A percentile compares a stretch with the other conserved stretches of the same genome.
These are phyloP conservation scores for Crypturellus undulatus DNA, from an alignment of 2,113 vertebrate species.

Conservation along the genomic window DNA sequence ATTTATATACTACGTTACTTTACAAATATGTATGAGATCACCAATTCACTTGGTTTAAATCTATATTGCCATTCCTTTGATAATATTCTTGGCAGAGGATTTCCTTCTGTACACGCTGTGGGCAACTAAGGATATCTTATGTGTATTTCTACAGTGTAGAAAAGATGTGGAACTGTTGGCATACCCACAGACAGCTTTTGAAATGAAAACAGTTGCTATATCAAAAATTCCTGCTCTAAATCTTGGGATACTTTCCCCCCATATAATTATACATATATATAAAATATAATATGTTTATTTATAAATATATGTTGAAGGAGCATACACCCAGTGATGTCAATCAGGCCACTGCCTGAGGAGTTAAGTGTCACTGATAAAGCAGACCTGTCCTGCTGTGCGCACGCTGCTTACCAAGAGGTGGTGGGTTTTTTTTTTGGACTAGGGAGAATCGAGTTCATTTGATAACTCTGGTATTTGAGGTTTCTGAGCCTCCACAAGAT, in stretches of 20 bases:
- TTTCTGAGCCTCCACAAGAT: neutral
- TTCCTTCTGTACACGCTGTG: neutral
- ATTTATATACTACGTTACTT: neutral
- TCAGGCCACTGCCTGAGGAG: neutral
- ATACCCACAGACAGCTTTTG: rapidly evolving
- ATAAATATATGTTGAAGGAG: neutral
- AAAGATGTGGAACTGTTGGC: neutral
- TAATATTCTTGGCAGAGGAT: neutral
- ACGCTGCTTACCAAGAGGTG: neutral
- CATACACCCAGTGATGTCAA: neutral
- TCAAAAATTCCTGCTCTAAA: neutral
- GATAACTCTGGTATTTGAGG: neutral
- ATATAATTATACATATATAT: neutral
- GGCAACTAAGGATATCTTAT: neutral
- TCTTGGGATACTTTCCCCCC: neutral
- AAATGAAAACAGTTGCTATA: rapidly evolving
- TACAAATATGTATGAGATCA: neutral
- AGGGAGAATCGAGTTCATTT: neutral
- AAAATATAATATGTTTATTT: too few relatives aligned
- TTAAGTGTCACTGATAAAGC: neutral
- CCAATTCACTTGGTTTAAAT: neutral
- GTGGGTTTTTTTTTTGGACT: neutral
- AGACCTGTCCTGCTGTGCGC: neutral
- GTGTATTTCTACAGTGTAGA: neutral
- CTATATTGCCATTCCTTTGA: neutral